Evolutionary conservation across 2,888 invertebrate genomes (phyloP).

Genomic region (Hirtodrosophila duncani): DNA sequence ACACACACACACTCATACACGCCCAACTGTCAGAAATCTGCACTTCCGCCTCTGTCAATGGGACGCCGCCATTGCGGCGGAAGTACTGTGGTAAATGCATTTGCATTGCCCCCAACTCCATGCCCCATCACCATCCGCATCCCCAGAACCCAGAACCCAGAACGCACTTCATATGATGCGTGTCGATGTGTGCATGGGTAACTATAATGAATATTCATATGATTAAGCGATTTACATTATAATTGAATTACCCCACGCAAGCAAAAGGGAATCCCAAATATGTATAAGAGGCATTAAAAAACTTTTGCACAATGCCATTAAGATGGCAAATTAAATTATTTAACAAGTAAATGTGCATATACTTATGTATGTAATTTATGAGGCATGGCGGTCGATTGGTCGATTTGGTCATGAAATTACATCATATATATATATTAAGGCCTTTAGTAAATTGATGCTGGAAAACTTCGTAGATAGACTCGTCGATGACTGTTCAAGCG

Average conservation of each 20-base stretch:
- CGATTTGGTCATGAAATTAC: too few relatives aligned
- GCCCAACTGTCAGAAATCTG: slow-evolving; percentile 50
- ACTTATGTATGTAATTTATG: too few relatives aligned
- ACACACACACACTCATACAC: slow-evolving; percentile 4
- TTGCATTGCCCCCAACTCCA: slow-evolving; percentile 36
- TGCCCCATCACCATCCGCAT: not conserved
- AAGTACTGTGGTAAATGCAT: slow-evolving; percentile 64
- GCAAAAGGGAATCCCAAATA: too few relatives aligned
- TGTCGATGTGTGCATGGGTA: slow-evolving; percentile 36
- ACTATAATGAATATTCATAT: slow-evolving; percentile 69
- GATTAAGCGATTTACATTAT: slow-evolving; percentile 63
- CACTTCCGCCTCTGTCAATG: slow-evolving; percentile 56
- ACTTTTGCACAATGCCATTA: slow-evolving; percentile 5
- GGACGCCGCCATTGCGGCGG: slow-evolving; percentile 51
- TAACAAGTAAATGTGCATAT: too few relatives aligned
- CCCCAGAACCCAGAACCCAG: not conserved
- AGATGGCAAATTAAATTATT: too few relatives aligned
- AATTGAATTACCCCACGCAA: slow-evolving; percentile 52
- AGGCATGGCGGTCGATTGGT: too few relatives aligned
- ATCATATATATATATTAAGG: too few relatives aligned
- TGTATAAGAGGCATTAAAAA: not conserved
- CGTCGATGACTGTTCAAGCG: too few relatives aligned
- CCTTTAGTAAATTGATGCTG: too few relatives aligned
- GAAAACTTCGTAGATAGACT: too few relatives aligned
- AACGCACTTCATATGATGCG: not conserved